Percentiles rank a stretch among this genome's conserved stretches.
These are phyloP conservation scores for Astreopora myriophthalma DNA, from an alignment of 64 coral and sea anemone genomes.

Conservation along the genomic window DNA sequence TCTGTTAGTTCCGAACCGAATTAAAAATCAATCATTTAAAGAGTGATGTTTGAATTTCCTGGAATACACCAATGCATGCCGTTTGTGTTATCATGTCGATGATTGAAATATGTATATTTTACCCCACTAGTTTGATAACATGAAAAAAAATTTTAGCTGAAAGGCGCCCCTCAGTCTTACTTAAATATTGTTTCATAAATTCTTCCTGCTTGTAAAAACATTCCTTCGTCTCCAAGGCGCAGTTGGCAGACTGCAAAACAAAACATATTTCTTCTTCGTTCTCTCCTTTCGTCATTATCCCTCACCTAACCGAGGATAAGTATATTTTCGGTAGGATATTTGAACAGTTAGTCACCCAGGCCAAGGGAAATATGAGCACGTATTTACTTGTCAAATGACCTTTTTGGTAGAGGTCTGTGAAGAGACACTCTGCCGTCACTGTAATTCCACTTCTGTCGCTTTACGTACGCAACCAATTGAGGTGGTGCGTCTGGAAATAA, in stretches of 20 bases:
- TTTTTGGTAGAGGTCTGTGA: slow-evolving; percentile 58
- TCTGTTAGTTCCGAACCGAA: neutral
- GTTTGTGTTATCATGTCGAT: neutral
- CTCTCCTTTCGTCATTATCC: neutral
- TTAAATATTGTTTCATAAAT: neutral
- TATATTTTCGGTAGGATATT: neutral
- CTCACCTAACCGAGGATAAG: neutral
- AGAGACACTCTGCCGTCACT: slow-evolving; percentile 39
- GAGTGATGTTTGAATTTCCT: neutral
- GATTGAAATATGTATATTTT: too few species aligned
- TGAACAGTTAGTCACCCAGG: neutral
- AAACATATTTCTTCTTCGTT: neutral
- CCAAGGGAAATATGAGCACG: neutral
- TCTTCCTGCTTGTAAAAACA: neutral
- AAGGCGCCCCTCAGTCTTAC: too few species aligned
- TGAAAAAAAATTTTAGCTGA: too few species aligned
- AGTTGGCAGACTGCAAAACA: neutral
- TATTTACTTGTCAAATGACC: slow-evolving; percentile 52
- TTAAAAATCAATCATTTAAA: neutral
- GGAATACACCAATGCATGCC: neutral
- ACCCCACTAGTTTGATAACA: too few species aligned
- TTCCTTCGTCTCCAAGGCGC: neutral
- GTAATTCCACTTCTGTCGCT: slow-evolving; percentile 79
- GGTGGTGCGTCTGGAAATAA: slow-evolving; percentile 67
- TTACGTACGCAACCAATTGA: slow-evolving; percentile 74